These are phyloP conservation scores for Pseudonaja textilis DNA, from an alignment of 2,113 vertebrate species.

Conservation along the genomic window DNA sequence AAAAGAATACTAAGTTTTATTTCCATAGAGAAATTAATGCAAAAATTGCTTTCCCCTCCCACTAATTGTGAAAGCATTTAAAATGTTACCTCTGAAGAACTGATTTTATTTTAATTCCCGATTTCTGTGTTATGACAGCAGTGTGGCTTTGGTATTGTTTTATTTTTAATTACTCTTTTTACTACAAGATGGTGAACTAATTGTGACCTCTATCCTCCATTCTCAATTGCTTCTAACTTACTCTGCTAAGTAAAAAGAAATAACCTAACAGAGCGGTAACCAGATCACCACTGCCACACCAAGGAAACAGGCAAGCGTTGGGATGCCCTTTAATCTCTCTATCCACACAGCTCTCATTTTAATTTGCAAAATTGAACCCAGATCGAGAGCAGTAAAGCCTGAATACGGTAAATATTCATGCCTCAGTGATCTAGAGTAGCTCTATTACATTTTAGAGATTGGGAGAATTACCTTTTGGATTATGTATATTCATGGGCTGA, in stretches of 20 bases:
- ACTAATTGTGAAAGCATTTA: slow-evolving; percentile 25
- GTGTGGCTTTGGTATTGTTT: slow-evolving; percentile 21
- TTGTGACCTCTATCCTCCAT: slow-evolving; percentile 51
- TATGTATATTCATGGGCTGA: slow-evolving; percentile 80
- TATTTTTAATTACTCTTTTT: slow-evolving; percentile 61
- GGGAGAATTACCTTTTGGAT: slow-evolving; percentile 81
- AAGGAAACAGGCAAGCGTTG: slow-evolving; percentile 67
- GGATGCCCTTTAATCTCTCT: slow-evolving; percentile 79
- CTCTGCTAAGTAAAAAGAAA: slow-evolving; percentile 62
- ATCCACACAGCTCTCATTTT: slow-evolving; percentile 79
- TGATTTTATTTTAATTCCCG: slow-evolving; percentile 48
- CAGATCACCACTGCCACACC: slow-evolving; percentile 66
- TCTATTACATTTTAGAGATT: slow-evolving; percentile 78
- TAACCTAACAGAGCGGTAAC: slow-evolving; percentile 65
- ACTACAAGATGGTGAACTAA: slow-evolving; percentile 59
- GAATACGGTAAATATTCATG: slow-evolving; percentile 80
- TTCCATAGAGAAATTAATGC: neutral
- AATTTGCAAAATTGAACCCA: slow-evolving; percentile 85
- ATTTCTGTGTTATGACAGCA: slow-evolving; percentile 37
- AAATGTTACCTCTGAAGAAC: slow-evolving; percentile 44
- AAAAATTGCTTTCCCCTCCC: neutral
- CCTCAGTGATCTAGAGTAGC: slow-evolving; percentile 77
- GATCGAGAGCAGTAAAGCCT: slow-evolving; percentile 80
- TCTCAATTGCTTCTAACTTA: slow-evolving; percentile 64
- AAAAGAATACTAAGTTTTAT: neutral